Conservation (phyloP, 2,113 vertebrate species). For the Antennarius striatus region DNA sequence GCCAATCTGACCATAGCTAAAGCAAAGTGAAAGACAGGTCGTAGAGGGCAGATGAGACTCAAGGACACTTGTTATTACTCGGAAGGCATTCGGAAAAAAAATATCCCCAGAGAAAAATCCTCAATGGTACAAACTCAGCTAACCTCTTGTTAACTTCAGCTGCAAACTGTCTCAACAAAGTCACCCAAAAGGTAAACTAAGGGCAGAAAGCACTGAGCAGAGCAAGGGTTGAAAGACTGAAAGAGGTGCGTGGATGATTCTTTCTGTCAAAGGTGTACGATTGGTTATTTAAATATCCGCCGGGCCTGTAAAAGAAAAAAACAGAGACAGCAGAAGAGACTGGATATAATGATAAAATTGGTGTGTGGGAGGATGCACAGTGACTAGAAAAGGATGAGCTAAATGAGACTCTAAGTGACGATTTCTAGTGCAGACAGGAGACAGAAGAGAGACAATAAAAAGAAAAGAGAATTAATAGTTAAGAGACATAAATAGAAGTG, state of each 20-base stretch:
- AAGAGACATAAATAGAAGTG: conserved; percentile 51
- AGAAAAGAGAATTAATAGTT: conserved; percentile 17
- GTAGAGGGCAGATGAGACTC: conserved; percentile 33
- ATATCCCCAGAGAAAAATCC: conserved; percentile 30
- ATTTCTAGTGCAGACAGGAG: conserved; percentile 48
- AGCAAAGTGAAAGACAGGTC: conserved; percentile 18
- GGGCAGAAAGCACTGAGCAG: conserved; percentile 58
- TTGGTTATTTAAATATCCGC: conserved; percentile 29
- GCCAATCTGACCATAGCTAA: conserved; percentile 18
- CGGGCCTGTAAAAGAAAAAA: conserved; percentile 61
- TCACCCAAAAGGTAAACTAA: conserved; percentile 44
- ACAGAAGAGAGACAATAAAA: conserved; percentile 25
- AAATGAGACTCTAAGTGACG: conserved; percentile 35
- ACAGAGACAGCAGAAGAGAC: conserved; percentile 56
- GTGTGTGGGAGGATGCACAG: conserved; percentile 25
- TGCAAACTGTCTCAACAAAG: conserved; percentile 43
- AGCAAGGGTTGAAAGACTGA: conserved; percentile 34
- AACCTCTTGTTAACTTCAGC: conserved; percentile 43
- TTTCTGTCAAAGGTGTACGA: conserved; percentile 14
- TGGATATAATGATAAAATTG: conserved; percentile 45
- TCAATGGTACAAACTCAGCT: conserved; percentile 29
- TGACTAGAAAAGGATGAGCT: conserved; percentile 37
- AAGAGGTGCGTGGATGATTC: conserved; percentile 34
- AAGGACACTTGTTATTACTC: conserved; percentile 39
- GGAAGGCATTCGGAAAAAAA: conserved; percentile 37